These are phyloP conservation scores for Trichomalopsis sarcophagae DNA, from an alignment of 1,140 invertebrate genomes.

Conservation along the genomic window DNA sequence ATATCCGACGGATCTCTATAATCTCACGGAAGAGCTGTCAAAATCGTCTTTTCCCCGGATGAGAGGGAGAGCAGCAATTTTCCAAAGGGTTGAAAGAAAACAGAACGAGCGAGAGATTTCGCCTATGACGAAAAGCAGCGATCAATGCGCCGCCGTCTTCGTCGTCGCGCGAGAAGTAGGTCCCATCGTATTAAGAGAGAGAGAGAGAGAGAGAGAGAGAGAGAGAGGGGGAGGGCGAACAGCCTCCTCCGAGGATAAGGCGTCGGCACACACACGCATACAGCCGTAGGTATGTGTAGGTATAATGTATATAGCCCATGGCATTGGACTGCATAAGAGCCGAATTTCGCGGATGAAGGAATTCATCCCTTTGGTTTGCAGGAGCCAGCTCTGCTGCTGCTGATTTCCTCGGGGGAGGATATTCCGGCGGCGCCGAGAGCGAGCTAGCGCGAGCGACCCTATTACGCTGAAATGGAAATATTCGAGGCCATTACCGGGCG, in stretches of 20 bases:
- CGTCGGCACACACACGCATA: not conserved
- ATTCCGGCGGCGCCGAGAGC: constrained; percentile 17
- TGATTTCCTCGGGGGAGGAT: constrained; percentile 54
- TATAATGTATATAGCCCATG: not conserved
- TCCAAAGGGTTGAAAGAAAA: not conserved
- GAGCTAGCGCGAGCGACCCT: constrained; percentile 25
- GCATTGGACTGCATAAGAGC: constrained; percentile 26
- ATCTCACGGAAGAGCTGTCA: not conserved
- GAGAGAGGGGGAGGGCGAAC: not conserved
- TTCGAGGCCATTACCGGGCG: constrained; percentile 42
- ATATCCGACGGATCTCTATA: not conserved
- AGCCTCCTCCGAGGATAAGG: constrained; percentile 7
- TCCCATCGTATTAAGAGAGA: constrained; percentile 35
- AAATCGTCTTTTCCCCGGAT: not conserved
- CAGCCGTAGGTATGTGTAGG: not conserved
- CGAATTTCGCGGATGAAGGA: constrained; percentile 49
- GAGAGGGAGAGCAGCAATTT: not conserved
- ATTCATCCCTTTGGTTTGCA: constrained; percentile 41
- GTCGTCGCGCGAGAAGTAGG: not conserved
- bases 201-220: constrained; percentile 18
- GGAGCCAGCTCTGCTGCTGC: not conserved
- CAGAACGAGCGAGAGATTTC: not conserved
- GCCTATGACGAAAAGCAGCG: not conserved
- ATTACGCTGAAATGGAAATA: constrained; percentile 50
- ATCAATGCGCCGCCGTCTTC: not conserved